Percentiles rank a stretch among this genome's conserved stretches.
Conservation (phyloP, 2,888 invertebrate genomes). For the Patella caerulea region DNA sequence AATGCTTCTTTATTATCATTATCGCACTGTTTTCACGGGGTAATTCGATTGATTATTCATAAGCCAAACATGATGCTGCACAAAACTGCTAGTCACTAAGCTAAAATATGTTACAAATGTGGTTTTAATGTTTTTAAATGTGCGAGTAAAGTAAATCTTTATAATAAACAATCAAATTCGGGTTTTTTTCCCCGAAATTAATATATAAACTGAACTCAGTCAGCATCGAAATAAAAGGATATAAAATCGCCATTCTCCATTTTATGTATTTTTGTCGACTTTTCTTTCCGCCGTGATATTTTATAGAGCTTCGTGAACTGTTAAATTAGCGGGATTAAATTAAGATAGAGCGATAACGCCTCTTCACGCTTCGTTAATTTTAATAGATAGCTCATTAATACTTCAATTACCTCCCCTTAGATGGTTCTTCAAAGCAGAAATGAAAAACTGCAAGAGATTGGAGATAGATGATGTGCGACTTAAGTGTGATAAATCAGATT, state of each 20-base stretch:
- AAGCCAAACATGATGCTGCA: too few relatives aligned
- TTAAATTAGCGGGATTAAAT: conserved; percentile 10
- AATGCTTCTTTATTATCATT: too few relatives aligned
- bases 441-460: not conserved
- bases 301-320: not conserved
- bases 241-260: not conserved
- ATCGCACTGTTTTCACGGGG: too few relatives aligned
- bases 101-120: too few relatives aligned
- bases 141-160: too few relatives aligned
- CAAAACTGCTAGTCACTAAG: too few relatives aligned
- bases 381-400: conserved; percentile 13
- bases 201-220: not conserved
- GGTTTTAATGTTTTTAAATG: too few relatives aligned
- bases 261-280: conserved; percentile 3
- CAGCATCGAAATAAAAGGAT: not conserved
- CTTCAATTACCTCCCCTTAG: conserved; percentile 9
- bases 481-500: too few relatives aligned
- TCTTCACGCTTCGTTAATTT: conserved; percentile 10
- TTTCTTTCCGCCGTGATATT: not conserved
- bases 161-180: too few relatives aligned
- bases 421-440: not conserved
- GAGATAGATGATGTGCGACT: too few relatives aligned
- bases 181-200: too few relatives aligned
- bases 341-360: conserved; percentile 9
- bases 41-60: too few relatives aligned